These are phyloP conservation scores for Geococcyx californianus DNA, from an alignment of 2,113 vertebrate species.

Conservation along the genomic window DNA sequence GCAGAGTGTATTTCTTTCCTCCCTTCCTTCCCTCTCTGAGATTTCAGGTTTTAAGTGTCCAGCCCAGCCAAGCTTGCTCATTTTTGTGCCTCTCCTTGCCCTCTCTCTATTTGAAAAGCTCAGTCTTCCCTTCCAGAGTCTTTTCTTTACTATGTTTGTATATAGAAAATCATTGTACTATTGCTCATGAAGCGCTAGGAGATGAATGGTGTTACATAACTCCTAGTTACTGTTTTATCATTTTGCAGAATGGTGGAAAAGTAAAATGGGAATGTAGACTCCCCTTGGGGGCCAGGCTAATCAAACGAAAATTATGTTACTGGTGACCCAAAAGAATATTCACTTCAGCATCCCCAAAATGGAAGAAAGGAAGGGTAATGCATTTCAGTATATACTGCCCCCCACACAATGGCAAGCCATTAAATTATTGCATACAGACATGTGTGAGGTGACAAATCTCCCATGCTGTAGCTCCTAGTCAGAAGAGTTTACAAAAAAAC, in stretches of 20 bases:
- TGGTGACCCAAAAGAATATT: not conserved
- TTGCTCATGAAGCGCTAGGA: not conserved
- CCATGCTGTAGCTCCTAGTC: not conserved
- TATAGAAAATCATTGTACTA: not conserved
- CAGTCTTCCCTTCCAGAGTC: not conserved
- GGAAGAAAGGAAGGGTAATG: not conserved
- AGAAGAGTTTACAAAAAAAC: not conserved
- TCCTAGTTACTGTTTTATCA: not conserved
- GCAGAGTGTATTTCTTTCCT: not conserved
- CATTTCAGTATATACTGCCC: not conserved
- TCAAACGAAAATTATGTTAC: not conserved
- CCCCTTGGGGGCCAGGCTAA: not conserved
- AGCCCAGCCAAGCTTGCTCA: not conserved
- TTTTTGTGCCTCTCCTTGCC: not conserved
- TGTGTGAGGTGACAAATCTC: not conserved
- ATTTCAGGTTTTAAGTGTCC: not conserved
- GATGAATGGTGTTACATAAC: constrained; percentile 2
- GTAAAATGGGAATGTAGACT: not conserved
- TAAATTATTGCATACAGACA: not conserved
- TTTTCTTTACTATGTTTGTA: not conserved
- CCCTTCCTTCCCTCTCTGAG: not conserved
- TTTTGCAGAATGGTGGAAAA: constrained; percentile 6
- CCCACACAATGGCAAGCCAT: not conserved
- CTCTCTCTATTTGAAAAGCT: not conserved
- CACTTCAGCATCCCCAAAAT: not conserved